phyloP scores from a whole-genome alignment of 2,113 vertebrate species.

The Egretta garzetta region DNA sequence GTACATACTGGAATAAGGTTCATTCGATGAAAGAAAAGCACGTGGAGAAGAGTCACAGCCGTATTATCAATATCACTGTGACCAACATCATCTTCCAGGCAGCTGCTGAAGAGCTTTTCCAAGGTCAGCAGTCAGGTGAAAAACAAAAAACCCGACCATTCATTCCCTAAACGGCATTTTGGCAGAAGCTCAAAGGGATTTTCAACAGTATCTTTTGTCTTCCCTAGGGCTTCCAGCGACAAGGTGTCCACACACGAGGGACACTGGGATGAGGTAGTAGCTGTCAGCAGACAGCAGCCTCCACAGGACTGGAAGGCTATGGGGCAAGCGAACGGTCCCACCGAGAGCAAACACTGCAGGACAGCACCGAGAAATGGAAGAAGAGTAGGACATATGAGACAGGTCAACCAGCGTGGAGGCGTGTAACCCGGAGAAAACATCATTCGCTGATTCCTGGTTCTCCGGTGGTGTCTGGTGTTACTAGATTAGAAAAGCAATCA shows the following conservation, averaged over 20 bases:
- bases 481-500: constrained; percentile 15
- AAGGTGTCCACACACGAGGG: background rate
- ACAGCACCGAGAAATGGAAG: background rate
- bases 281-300: background rate
- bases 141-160: background rate
- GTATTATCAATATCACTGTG: background rate
- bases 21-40: background rate
- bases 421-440: background rate
- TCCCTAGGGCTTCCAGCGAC: background rate
- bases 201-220: background rate
- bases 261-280: background rate
- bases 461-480: background rate
- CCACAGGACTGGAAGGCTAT: background rate
- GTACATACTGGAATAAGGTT: background rate
- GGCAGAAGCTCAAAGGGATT: background rate
- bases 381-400: background rate
- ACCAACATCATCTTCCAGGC: background rate
- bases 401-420: background rate
- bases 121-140: background rate
- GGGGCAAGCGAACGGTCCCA: background rate
- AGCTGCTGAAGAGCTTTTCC: background rate
- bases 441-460: background rate
- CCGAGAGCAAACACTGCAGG: background rate
- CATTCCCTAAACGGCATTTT: background rate
- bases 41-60: background rate